A percentile compares a stretch with the other conserved stretches of the same genome.
phyloP scores from a whole-genome alignment of 2,797 vertebrate species.

The Tauraco hartlaubi region DNA sequence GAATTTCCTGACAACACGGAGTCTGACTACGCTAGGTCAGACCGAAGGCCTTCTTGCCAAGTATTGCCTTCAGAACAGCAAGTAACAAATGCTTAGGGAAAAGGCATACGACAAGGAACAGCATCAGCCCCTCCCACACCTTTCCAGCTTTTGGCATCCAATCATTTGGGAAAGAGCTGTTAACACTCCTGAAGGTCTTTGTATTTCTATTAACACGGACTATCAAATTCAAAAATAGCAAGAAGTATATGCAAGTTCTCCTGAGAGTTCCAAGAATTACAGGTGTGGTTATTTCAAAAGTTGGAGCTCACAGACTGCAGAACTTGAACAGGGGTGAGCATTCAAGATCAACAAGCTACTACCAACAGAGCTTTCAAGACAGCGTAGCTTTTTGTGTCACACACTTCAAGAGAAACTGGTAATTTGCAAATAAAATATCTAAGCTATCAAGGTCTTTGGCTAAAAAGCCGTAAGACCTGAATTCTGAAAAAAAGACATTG shows the following conservation, averaged over 20 bases:
- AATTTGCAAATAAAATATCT: not conserved
- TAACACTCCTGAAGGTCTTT: not conserved
- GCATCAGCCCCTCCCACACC: conserved; percentile 10
- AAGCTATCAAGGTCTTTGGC: not conserved
- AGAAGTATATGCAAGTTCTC: not conserved
- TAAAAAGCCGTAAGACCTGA: not conserved
- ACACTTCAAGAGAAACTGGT: not conserved
- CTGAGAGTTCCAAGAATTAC: not conserved
- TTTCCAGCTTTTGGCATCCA: not conserved
- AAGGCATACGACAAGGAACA: conserved; percentile 21
- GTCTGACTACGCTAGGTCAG: not conserved
- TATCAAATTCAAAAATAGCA: not conserved
- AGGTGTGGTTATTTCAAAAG: not conserved
- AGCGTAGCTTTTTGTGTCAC: not conserved
- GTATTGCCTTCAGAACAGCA: not conserved
- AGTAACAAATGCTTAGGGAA: not conserved
- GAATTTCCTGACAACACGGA: not conserved
- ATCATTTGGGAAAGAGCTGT: not conserved
- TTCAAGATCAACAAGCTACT: not conserved
- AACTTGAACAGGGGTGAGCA: not conserved
- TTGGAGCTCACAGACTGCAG: not conserved
- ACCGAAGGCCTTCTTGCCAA: conserved; percentile 8
- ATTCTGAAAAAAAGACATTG: not conserved
- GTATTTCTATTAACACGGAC: not conserved
- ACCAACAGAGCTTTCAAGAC: not conserved